Evolutionary conservation across 2,113 vertebrate species (phyloP).

Genomic region (Gasterosteus aculeatus): DNA sequence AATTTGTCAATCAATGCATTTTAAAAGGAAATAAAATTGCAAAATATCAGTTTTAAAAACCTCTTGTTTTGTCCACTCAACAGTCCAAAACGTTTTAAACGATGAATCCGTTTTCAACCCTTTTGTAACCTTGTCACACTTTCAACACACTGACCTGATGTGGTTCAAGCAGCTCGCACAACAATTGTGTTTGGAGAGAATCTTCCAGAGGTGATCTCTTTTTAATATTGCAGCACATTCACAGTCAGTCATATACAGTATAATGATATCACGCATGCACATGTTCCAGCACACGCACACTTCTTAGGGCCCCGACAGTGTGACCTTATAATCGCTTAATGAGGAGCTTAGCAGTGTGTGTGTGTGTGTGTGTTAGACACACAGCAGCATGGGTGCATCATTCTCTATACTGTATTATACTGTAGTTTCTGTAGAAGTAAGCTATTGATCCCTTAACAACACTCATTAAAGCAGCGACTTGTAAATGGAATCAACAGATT

Average conservation of each 20-base stretch:
- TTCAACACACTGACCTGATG: neutral
- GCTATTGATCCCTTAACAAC: neutral
- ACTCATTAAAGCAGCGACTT: neutral
- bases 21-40: neutral
- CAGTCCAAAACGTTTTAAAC: neutral
- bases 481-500: neutral
- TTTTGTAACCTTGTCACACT: slow-evolving; percentile 17
- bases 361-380: slow-evolving; percentile 38
- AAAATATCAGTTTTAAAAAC: neutral
- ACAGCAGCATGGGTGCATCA: slow-evolving; percentile 45
- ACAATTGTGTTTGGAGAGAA: slow-evolving; percentile 71
- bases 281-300: slow-evolving; percentile 6
- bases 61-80: neutral
- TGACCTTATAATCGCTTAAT: slow-evolving; percentile 70
- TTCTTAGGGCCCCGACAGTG: slow-evolving; percentile 47
- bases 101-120: neutral
- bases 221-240: slow-evolving; percentile 61
- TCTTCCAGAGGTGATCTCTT: slow-evolving; percentile 71
- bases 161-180: slow-evolving; percentile 54
- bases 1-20: neutral
- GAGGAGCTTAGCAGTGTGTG: slow-evolving; percentile 56
- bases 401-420: slow-evolving; percentile 23
- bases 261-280: slow-evolving; percentile 37
- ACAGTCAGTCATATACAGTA: slow-evolving; percentile 25
- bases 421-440: slow-evolving; percentile 13